A percentile compares a stretch with the other conserved stretches of the same genome.
Conservation (phyloP, 2,113 vertebrate genomes). For the Hemichromis elongatus region DNA sequence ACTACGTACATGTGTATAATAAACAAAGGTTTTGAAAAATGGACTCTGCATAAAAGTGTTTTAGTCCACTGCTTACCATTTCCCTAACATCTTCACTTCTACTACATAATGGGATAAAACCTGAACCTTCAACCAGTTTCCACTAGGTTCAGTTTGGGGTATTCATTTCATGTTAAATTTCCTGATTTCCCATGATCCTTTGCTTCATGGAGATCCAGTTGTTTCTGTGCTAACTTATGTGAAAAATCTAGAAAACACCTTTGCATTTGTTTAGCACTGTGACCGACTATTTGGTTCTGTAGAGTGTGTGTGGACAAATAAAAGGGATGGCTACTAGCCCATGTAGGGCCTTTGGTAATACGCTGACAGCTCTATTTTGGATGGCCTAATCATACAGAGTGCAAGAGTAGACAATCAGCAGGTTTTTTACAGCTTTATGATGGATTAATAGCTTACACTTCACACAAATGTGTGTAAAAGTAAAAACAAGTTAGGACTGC, state of each 20-base stretch:
- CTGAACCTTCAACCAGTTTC: neutral
- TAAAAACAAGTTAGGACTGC: neutral
- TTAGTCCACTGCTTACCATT: neutral
- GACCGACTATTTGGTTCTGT: conserved; percentile 3
- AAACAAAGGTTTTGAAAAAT: neutral
- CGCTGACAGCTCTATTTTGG: conserved; percentile 36
- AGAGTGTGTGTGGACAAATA: conserved; percentile 7
- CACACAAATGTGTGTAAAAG: neutral
- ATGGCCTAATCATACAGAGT: conserved; percentile 45
- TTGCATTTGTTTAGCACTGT: neutral
- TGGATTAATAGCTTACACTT: neutral
- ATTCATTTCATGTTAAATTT: neutral
- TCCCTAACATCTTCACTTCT: neutral
- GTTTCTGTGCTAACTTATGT: neutral
- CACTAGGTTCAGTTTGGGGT: neutral
- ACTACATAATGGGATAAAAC: neutral
- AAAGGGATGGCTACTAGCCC: conserved; percentile 1
- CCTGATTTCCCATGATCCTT: neutral
- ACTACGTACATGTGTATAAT: neutral
- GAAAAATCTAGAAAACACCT: neutral
- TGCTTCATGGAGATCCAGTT: neutral
- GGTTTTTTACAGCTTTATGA: neutral
- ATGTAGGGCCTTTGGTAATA: neutral
- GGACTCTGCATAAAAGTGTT: neutral
- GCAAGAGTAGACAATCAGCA: neutral